Evolutionary conservation across 2,888 invertebrate genomes (phyloP).

Genomic region (Geotrupes spiniger): DNA sequence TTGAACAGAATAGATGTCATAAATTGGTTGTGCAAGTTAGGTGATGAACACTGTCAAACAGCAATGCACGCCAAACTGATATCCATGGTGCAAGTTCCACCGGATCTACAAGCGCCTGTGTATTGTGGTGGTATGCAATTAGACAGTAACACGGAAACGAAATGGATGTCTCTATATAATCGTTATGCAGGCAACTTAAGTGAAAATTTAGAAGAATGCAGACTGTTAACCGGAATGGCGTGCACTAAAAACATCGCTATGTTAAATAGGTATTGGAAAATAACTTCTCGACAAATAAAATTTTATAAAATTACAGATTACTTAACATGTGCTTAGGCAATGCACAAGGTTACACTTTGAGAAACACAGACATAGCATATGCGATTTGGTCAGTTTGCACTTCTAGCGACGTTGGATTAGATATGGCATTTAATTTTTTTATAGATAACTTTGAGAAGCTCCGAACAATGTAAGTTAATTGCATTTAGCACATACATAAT

Average conservation of each 20-base stretch:
- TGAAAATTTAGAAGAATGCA: conserved; percentile 6
- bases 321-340: conserved; percentile 2
- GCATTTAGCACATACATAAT: too few relatives aligned
- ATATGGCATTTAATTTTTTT: conserved; percentile 4
- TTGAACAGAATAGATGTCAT: conserved; percentile 44
- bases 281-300: not conserved
- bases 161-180: conserved; percentile 8
- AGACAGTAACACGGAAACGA: not conserved
- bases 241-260: not conserved
- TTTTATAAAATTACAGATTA: conserved; percentile 6
- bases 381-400: conserved; percentile 9
- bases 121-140: conserved; percentile 12
- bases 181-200: conserved; percentile 4
- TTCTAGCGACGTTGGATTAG: conserved; percentile 8
- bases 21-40: conserved; percentile 39
- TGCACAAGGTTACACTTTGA: not conserved
- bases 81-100: not conserved
- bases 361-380: not conserved
- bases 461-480: conserved; percentile 1
- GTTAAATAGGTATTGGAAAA: conserved; percentile 7
- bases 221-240: conserved; percentile 9
- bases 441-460: conserved; percentile 7
- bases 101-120: conserved; percentile 8
- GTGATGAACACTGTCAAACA: conserved; percentile 39
- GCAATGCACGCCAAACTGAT: conserved; percentile 4